These are phyloP conservation scores for Apis laboriosa DNA, from an alignment of 1,140 invertebrate genomes.

Conservation along the genomic window DNA sequence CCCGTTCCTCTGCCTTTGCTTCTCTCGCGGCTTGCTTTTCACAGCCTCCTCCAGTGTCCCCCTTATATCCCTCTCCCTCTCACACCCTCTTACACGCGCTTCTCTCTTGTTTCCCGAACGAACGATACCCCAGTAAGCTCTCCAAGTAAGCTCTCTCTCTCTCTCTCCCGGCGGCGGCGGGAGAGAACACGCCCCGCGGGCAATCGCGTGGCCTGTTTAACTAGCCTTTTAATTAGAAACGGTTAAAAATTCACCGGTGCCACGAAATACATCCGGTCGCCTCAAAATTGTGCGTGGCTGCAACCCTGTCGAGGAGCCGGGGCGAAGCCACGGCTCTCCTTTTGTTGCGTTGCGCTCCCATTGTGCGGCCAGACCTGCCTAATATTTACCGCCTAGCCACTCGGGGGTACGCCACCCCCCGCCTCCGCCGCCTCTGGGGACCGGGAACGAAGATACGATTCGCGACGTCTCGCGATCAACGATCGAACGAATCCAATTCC, in stretches of 20 bases:
- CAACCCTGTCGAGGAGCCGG: constrained; percentile 48
- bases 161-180: background rate
- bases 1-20: constrained; percentile 20
- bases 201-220: constrained; percentile 79
- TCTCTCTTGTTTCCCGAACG: constrained; percentile 32
- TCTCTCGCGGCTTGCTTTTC: constrained; percentile 4
- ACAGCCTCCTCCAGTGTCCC: background rate
- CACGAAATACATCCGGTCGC: constrained; percentile 74
- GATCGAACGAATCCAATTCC: background rate
- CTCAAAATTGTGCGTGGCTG: constrained; percentile 69
- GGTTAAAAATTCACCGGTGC: constrained; percentile 79
- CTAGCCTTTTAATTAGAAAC: constrained; percentile 82
- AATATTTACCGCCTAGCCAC: constrained; percentile 72
- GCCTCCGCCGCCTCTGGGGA: background rate
- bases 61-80: constrained; percentile 21
- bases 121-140: constrained; percentile 28
- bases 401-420: constrained; percentile 26
- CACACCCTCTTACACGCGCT: background rate
- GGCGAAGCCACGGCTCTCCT: constrained; percentile 57
- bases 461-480: too few relatives aligned
- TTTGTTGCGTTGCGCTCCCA: constrained; percentile 70
- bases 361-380: constrained; percentile 64
- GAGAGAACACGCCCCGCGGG: constrained; percentile 65
- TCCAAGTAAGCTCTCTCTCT: constrained; percentile 47
- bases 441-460: background rate